Evolutionary conservation across 1,140 invertebrate species (phyloP), one percentile per base, ranked within the genome.

Genomic region (Drosophila littoralis): DNA sequence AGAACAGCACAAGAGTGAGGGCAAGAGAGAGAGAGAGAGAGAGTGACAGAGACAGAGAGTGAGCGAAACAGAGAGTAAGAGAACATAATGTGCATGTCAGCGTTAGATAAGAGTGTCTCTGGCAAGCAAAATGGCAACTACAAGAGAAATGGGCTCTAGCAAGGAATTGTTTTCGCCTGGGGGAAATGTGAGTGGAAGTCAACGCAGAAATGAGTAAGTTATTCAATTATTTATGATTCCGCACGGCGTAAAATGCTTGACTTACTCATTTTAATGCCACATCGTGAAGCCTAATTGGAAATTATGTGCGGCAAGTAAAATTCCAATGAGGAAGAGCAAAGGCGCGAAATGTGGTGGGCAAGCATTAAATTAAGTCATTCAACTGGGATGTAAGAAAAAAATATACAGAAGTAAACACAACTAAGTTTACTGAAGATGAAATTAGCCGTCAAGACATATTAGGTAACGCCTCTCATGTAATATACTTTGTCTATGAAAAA

Each of bases 221-320:
- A 89, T 89, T 89, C 81, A 89, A 89, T 89, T 84, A 89, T 90
- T 84, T 84, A 78, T 83, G 70, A 77, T 83, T 61, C 61, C 40
- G 67, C 60, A 51, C 51, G 64, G 68, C 79, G 50, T 60, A 82
- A 79, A 88, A 83, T 79, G 77, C 74, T 67, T 68, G 59, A 69
- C 80, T 80, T 68, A 61, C 57, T 73, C 52, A 70, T 70, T 64
- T 75, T 75, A 64, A 71, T 75, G 61, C 59, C 51, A 60, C 55
- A 50, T 73, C 51, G 68, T 76, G 74, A 13, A 12, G 70, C 40
- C 85, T 89, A 84, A 89, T 89, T 84, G 84, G 75, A 63, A 68
- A 67, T 77, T 67, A 80, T 73, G 65, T 51, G 68, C 67, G 64
- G 63, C 70, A 69, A 73, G 46, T 52, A 43, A 57, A 66, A 50